phyloP scores from a whole-genome alignment of 1,140 invertebrate genomes.

The Euglossa dilemma region DNA sequence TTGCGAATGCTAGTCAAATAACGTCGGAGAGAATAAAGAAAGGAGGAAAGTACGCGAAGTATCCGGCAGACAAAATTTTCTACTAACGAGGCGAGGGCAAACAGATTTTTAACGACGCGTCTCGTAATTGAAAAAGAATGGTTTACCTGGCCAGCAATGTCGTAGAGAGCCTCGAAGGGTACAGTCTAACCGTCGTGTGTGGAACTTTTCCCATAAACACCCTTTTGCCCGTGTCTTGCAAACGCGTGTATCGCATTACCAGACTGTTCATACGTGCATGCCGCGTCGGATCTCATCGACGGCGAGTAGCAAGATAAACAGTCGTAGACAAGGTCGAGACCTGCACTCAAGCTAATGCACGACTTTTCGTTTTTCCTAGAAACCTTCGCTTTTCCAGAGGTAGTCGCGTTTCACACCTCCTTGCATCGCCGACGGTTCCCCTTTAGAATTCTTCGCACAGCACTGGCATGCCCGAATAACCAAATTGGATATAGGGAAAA shows the following conservation, averaged over 20 bases:
- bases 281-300: constrained; percentile 38
- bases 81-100: constrained; percentile 3
- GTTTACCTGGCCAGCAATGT: background rate
- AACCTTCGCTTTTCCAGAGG: constrained; percentile 5
- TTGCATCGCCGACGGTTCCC: background rate
- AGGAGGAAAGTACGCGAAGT: background rate
- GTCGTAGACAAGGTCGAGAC: constrained; percentile 22
- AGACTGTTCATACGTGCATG: constrained; percentile 15
- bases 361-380: constrained; percentile 35
- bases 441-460: background rate
- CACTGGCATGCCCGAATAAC: background rate
- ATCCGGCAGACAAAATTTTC: constrained; percentile 1
- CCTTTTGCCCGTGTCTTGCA: background rate
- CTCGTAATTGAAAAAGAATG: constrained; percentile 13
- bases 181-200: background rate
- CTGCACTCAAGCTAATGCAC: constrained; percentile 44
- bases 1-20: background rate
- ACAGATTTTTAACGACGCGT: constrained; percentile 32
- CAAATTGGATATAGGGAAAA: constrained; percentile 28
- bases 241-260: constrained; percentile 24
- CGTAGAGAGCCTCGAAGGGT: background rate
- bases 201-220: constrained; percentile 18
- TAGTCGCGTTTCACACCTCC: constrained; percentile 9
- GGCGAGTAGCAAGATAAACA: constrained; percentile 59
- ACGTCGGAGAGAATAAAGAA: background rate